Conservation (phyloP, 2,888 invertebrate genomes). For the Geophilus truncorum region DNA sequence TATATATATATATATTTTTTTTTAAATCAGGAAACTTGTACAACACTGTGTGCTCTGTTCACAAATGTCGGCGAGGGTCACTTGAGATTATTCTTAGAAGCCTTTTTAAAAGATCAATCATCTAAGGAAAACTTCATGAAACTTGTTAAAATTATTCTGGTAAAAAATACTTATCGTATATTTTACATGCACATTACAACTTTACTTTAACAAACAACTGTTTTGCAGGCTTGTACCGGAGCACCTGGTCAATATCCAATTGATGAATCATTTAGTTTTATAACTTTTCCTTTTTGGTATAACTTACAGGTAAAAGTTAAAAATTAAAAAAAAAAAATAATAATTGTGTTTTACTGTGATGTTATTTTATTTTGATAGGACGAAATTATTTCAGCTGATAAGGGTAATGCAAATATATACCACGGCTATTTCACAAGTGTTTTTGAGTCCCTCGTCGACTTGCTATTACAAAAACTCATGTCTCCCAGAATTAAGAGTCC, state of each 20-base stretch:
- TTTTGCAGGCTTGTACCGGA: constrained; percentile 62
- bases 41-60: constrained; percentile 48
- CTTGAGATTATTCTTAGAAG: constrained; percentile 56
- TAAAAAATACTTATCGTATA: constrained; percentile 39
- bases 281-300: constrained; percentile 88
- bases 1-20: constrained; percentile 3
- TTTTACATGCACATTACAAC: neutral
- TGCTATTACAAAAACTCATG: constrained; percentile 73
- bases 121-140: constrained; percentile 56
- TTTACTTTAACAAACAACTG: neutral
- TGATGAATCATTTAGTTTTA: constrained; percentile 78
- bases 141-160: constrained; percentile 65
- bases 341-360: constrained; percentile 3
- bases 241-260: constrained; percentile 78
- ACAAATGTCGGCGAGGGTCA: constrained; percentile 66
- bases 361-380: constrained; percentile 52
- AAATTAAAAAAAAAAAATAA: neutral
- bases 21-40: constrained; percentile 56
- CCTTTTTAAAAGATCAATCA: constrained; percentile 53
- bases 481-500: constrained; percentile 60
- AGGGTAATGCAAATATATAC: constrained; percentile 52
- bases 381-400: constrained; percentile 56
- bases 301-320: constrained; percentile 64
- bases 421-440: constrained; percentile 64
- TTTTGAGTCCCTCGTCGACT: constrained; percentile 69